A percentile compares a stretch with the other conserved stretches of the same genome.
These are phyloP conservation scores for Eubucco bourcierii DNA, from an alignment of 2,113 vertebrate genomes.

Conservation along the genomic window DNA sequence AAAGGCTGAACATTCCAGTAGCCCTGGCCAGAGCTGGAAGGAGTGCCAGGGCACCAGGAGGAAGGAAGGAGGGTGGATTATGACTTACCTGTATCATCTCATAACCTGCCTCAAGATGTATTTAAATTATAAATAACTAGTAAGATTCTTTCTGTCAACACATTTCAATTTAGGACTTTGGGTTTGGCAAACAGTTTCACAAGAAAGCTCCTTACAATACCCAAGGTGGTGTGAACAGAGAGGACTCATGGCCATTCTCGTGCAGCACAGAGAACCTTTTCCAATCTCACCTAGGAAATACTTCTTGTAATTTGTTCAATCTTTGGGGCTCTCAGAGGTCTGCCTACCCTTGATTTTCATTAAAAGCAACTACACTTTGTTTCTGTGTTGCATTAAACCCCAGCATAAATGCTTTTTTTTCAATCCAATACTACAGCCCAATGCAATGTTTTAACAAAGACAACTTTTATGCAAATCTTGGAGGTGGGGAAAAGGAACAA, in stretches of 20 bases:
- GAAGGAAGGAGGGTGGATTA: neutral
- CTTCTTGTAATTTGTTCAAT: conserved; percentile 58
- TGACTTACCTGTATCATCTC: conserved; percentile 2
- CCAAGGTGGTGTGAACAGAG: conserved; percentile 40
- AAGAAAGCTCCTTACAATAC: conserved; percentile 65
- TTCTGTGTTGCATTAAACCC: neutral
- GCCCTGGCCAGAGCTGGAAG: neutral
- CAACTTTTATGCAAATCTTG: conserved; percentile 21
- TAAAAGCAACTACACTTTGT: neutral
- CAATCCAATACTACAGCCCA: neutral
- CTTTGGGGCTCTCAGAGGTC: conserved; percentile 6
- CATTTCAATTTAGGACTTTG: conserved; percentile 71
- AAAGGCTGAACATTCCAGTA: fast-evolving
- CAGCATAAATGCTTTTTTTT: conserved; percentile 9
- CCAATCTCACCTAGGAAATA: conserved; percentile 54
- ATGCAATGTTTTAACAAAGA: neutral
- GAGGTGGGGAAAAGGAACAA: neutral
- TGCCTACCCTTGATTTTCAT: conserved; percentile 10
- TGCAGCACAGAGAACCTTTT: conserved; percentile 54
- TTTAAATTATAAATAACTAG: conserved; percentile 65
- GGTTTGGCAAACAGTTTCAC: conserved; percentile 66
- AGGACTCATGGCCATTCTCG: conserved; percentile 48
- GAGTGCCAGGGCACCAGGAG: fast-evolving
- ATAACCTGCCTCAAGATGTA: conserved; percentile 61
- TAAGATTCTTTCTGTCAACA: conserved; percentile 73